phyloP scores from a whole-genome alignment of 2,797 vertebrate species.

The Ptychadena robeensis region DNA sequence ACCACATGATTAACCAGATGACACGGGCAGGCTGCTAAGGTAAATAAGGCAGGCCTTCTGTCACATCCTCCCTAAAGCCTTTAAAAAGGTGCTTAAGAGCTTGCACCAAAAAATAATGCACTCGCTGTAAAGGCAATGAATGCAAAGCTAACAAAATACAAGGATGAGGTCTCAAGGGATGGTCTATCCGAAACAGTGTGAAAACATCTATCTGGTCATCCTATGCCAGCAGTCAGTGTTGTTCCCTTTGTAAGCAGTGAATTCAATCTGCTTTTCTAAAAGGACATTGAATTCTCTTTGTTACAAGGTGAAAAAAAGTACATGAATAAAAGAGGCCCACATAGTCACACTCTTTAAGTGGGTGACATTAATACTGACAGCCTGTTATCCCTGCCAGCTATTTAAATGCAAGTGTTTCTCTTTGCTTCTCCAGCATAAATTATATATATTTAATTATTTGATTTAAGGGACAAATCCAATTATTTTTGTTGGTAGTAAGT shows the following conservation, averaged over 20 bases:
- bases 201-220: constrained; percentile 71
- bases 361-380: constrained; percentile 54
- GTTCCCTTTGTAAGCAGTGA: constrained; percentile 57
- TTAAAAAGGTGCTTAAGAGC: constrained; percentile 69
- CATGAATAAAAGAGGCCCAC: constrained; percentile 34
- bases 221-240: constrained; percentile 58
- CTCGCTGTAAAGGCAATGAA: constrained; percentile 79
- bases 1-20: constrained; percentile 98
- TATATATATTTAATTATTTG: no score
- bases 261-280: constrained; percentile 62
- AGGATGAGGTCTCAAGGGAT: constrained; percentile 63
- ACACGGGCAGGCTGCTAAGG: constrained; percentile 88
- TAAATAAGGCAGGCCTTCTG: constrained; percentile 97
- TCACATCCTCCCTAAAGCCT: constrained; percentile 83
- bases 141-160: constrained; percentile 72
- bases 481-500: no score
- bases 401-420: constrained; percentile 36
- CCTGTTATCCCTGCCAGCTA: constrained; percentile 57
- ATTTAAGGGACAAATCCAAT: no score
- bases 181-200: constrained; percentile 64
- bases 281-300: constrained; percentile 51
- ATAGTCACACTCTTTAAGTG: constrained; percentile 42
- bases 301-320: constrained; percentile 52
- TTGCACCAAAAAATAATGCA: constrained; percentile 78
- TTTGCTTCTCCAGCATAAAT: constrained; percentile 47